These are phyloP conservation scores for Taxidea taxus DNA, from an alignment of 2,113 vertebrate species.

Conservation along the genomic window DNA sequence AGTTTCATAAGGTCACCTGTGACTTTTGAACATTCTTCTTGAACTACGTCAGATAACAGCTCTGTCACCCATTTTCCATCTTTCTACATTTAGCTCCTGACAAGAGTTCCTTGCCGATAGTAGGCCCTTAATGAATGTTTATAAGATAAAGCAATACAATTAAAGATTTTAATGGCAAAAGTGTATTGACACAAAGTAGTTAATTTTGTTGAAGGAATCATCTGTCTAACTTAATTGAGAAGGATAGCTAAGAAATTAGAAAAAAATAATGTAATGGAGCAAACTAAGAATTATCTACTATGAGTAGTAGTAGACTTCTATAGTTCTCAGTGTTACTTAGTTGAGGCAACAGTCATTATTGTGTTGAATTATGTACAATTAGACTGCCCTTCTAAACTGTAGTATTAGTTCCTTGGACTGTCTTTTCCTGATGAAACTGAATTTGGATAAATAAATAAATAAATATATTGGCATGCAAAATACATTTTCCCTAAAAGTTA, in stretches of 20 bases:
- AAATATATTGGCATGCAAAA: conserved; percentile 57
- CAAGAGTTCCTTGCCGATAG: neutral
- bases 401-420: neutral
- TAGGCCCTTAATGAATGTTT: neutral
- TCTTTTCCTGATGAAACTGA: conserved; percentile 57
- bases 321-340: conserved; percentile 46
- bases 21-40: neutral
- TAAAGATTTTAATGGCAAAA: neutral
- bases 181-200: neutral
- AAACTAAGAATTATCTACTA: conserved; percentile 53
- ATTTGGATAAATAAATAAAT: conserved; percentile 41
- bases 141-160: neutral
- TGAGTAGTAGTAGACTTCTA: conserved; percentile 48
- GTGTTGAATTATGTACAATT: conserved; percentile 24
- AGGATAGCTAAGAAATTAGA: neutral
- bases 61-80: neutral
- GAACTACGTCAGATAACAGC: neutral
- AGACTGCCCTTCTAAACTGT: conserved; percentile 65
- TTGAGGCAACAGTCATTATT: neutral
- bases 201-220: conserved; percentile 1
- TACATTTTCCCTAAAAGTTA: neutral
- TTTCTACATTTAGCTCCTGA: neutral
- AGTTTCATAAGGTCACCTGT: neutral
- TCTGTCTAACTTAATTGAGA: neutral
- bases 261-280: conserved; percentile 23